Evolutionary conservation across 2,797 vertebrate genomes (phyloP), one percentile per base, ranked within the genome.

Genomic region (Eulemur rubriventer): DNA sequence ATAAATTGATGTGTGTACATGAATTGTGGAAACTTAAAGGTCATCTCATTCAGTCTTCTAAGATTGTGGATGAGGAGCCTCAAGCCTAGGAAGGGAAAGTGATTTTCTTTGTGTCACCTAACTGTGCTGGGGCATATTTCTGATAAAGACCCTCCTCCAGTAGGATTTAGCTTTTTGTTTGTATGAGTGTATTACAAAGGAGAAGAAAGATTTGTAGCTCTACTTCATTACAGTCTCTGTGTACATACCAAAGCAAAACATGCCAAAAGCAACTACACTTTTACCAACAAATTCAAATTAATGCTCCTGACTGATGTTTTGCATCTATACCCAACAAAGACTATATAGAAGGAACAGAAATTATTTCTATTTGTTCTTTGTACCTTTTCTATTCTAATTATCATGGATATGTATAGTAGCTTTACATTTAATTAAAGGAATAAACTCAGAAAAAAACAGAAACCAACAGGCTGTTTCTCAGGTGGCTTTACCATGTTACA

Each of bases 341-440:
- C 28, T 46, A 7, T 11, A 18, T 18, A 35, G 33, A 79, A 90
- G 61, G 24, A 41, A 88, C 4, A 78, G 14, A 89, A 80, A 35
- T 75, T 67, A 80, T 38, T 91, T 93, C 16, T 94, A 6, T 67
- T 65, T 93, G 26, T 50, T 38, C 11, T 41, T 70, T 70, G 67
- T 70, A 38, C 55, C 33, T 87, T 81, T 95, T 57, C 55, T 92
- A 10, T 87, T 41, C 46, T 70, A 76, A 35, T 85, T 92, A 35
- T 80, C 18, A 69, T 75, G 48, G 33, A 50, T 17, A 79, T 11
- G 1, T 57, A 80, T 20, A 85, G 26, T 94, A 63, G 17, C 41
- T 82, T 87, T 81, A 87, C n/a, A 14, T 80, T 91, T 88, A 72
- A 86, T 89, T 91, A 52, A 69, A 70, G 38, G 12, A 70, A 70